phyloP scores from a whole-genome alignment of 2,113 vertebrate species.

The Nerophis ophidion region DNA sequence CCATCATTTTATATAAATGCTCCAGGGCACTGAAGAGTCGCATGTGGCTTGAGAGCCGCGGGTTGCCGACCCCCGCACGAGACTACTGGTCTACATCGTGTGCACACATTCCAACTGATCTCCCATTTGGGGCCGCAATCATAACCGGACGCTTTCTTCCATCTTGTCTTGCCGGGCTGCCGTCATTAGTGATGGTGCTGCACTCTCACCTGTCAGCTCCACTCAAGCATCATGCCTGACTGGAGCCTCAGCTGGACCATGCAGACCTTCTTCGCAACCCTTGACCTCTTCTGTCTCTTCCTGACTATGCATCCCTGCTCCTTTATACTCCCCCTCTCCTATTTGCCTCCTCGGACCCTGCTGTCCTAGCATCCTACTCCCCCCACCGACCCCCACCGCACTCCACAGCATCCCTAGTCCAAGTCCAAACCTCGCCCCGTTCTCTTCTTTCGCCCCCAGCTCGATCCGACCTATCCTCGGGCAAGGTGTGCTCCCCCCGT shows the following conservation, averaged over 20 bases:
- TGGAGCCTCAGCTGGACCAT: slow-evolving; percentile 59
- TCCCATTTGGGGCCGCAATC: slow-evolving; percentile 20
- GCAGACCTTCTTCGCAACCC: slow-evolving; percentile 56
- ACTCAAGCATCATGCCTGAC: slow-evolving; percentile 63
- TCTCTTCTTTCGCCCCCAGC: slow-evolving; percentile 65
- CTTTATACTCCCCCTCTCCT: slow-evolving; percentile 9
- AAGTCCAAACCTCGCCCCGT: slow-evolving; percentile 54
- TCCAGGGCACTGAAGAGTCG: too few species aligned
- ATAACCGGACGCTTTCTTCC: slow-evolving; percentile 14
- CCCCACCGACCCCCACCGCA: slow-evolving; percentile 10
- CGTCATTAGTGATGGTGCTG: slow-evolving; percentile 66
- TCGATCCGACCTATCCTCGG: slow-evolving; percentile 73
- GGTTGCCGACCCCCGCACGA: too few species aligned
- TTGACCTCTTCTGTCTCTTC: slow-evolving; percentile 42
- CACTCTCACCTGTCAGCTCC: slow-evolving; percentile 73
- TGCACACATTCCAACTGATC: slow-evolving; percentile 16
- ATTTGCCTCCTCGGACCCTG: slow-evolving; percentile 32
- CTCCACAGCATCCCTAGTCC: slow-evolving; percentile 24
- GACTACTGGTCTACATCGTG: too few species aligned
- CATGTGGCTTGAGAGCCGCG: too few species aligned
- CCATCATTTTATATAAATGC: too few species aligned
- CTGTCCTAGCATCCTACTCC: slow-evolving; percentile 32
- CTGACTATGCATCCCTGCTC: slow-evolving; percentile 21
- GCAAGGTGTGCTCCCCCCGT: slow-evolving; percentile 73
- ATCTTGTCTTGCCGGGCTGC: slow-evolving; percentile 38